phyloP scores from a whole-genome alignment of 2,888 invertebrate genomes.

The Thelaira solivaga region DNA sequence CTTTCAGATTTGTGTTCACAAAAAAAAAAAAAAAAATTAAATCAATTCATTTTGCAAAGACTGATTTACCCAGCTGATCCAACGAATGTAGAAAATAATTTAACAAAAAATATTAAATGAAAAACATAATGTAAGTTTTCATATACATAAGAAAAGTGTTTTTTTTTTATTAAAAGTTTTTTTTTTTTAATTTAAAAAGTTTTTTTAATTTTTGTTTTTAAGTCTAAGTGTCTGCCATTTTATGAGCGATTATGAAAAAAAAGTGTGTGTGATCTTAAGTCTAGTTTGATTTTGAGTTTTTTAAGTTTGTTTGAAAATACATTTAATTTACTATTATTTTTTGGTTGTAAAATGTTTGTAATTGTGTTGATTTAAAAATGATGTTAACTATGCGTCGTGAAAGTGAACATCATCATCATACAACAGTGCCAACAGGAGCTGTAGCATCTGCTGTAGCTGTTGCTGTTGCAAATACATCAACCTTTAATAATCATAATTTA shows the following conservation, averaged over 20 bases:
- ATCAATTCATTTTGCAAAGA: constrained; percentile 38
- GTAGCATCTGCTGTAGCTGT: constrained; percentile 27
- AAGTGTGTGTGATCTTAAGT: no score
- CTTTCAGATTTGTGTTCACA: constrained; percentile 47
- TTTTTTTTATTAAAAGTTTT: no score
- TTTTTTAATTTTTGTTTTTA: no score
- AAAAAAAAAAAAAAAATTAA: background rate
- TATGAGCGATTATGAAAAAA: no score
- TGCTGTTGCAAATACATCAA: background rate
- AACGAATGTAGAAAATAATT: constrained; percentile 18
- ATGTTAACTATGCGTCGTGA: constrained; percentile 87
- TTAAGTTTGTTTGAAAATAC: constrained; percentile 6
- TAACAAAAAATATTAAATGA: background rate
- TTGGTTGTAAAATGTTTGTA: constrained; percentile 49
- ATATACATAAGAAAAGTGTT: no score
- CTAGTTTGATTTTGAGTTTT: no score
- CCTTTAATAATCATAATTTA: constrained; percentile 48
- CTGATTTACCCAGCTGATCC: constrained; percentile 52
- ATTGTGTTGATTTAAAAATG: constrained; percentile 71
- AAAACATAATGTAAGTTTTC: no score
- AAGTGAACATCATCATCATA: constrained; percentile 79
- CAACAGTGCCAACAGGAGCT: constrained; percentile 61
- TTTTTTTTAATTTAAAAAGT: no score
- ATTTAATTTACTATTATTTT: constrained; percentile 35
- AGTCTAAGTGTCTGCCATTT: constrained; percentile 36